phyloP scores from a whole-genome alignment of 2,113 vertebrate genomes.

The Sprattus sprattus region DNA sequence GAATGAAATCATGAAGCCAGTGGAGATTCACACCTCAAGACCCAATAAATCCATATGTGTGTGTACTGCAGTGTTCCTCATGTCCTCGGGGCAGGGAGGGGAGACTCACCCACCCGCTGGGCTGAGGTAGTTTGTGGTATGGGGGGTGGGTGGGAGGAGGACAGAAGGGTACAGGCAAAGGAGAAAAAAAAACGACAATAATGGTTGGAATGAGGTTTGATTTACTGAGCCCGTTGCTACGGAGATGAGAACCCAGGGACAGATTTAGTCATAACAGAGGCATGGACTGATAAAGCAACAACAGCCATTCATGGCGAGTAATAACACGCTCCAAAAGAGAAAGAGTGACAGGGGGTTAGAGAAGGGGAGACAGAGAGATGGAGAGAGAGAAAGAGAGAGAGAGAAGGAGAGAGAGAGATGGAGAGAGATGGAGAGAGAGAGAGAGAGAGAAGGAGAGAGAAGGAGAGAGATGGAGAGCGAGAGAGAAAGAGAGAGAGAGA shows the following conservation, averaged over 20 bases:
- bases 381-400: not conserved
- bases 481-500: not conserved
- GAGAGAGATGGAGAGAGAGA: no score
- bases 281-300: slow-evolving; percentile 32
- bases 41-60: not conserved
- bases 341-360: slow-evolving; percentile 17
- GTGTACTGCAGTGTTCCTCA: not conserved
- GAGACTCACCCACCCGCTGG: not conserved
- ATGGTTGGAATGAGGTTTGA: slow-evolving; percentile 39
- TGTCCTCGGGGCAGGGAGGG: not conserved
- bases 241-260: slow-evolving; percentile 48
- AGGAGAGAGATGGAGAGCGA: not conserved
- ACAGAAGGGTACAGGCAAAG: slow-evolving; percentile 9
- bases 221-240: slow-evolving; percentile 55
- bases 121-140: not conserved
- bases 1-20: no score
- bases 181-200: slow-evolving; percentile 30
- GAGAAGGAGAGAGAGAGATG: not conserved
- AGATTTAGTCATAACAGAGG: slow-evolving; percentile 47
- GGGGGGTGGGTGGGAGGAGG: slow-evolving; percentile 2
- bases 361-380: not conserved
- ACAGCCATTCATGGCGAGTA: slow-evolving; percentile 38
- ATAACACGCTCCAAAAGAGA: slow-evolving; percentile 52
- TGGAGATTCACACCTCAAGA: no score
- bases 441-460: not conserved